Conservation (phyloP, 2,113 vertebrate species). For the Hucho hucho region DNA sequence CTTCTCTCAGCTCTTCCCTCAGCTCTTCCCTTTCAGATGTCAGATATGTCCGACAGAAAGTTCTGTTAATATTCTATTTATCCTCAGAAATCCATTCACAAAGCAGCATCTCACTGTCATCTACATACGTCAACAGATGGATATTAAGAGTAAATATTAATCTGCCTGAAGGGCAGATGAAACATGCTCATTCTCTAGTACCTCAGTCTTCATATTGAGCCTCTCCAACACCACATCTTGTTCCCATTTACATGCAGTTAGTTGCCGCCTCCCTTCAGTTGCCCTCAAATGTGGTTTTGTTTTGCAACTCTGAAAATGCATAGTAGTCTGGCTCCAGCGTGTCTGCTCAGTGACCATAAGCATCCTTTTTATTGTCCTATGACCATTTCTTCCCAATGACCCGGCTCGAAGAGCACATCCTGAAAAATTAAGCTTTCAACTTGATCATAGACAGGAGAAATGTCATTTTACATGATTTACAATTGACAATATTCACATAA, state of each 20-base stretch:
- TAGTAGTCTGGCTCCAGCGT: constrained; percentile 57
- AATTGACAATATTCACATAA: not conserved
- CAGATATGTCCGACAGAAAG: too few species aligned
- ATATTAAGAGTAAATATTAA: not conserved
- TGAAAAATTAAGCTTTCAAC: constrained; percentile 23
- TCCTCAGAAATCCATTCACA: not conserved
- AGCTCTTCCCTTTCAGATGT: too few species aligned
- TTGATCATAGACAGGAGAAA: not conserved
- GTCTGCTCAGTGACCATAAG: constrained; percentile 61
- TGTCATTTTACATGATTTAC: not conserved
- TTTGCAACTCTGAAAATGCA: constrained; percentile 57
- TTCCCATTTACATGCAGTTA: constrained; percentile 62
- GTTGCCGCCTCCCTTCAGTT: not conserved
- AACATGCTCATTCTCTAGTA: not conserved
- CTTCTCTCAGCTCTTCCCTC: too few species aligned
- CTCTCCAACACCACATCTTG: constrained; percentile 46
- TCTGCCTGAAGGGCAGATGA: constrained; percentile 8
- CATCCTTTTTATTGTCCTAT: constrained; percentile 64
- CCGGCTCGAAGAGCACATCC: constrained; percentile 30
- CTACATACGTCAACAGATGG: not conserved
- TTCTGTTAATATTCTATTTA: too few species aligned
- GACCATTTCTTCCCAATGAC: constrained; percentile 44
- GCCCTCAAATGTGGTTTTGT: constrained; percentile 63
- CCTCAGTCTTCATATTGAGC: constrained; percentile 31
- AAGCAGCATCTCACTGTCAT: not conserved